These are phyloP conservation scores for Apocrypta bakeri DNA, from an alignment of 1,140 invertebrate species.

Conservation along the genomic window DNA sequence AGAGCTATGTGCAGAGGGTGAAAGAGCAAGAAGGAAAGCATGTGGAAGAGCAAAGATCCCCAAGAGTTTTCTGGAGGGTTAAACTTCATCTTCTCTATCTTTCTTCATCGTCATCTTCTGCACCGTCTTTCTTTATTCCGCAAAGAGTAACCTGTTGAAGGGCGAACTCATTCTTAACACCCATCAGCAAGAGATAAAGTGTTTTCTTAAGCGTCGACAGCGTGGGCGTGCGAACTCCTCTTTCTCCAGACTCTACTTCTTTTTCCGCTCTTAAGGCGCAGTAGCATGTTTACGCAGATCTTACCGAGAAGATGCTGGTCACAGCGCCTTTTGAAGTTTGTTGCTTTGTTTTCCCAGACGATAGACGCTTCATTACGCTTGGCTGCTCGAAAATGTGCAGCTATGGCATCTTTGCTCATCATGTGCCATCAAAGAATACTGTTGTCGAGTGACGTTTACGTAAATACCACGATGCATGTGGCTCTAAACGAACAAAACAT, in stretches of 20 bases:
- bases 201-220: conserved; percentile 65
- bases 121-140: conserved; percentile 12
- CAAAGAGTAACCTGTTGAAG: conserved; percentile 68
- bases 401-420: conserved; percentile 40
- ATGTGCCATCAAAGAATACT: conserved; percentile 58
- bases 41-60: conserved; percentile 60
- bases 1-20: conserved; percentile 49
- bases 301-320: conserved; percentile 2
- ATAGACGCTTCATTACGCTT: conserved; percentile 22
- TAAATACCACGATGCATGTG: too few species aligned
- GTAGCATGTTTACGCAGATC: background rate
- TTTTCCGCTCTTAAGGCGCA: background rate
- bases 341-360: conserved; percentile 66
- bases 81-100: conserved; percentile 51
- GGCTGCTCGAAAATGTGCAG: conserved; percentile 54
- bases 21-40: conserved; percentile 55
- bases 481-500: background rate
- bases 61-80: conserved; percentile 37
- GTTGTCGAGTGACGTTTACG: conserved; percentile 54
- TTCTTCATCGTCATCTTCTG: conserved; percentile 46
- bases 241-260: background rate
- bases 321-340: conserved; percentile 31
- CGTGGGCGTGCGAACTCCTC: conserved; percentile 28
- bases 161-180: conserved; percentile 40
- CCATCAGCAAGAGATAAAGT: conserved; percentile 63